Conservation (phyloP, 2,113 vertebrate species). For the Microcebus jonahi region DNA sequence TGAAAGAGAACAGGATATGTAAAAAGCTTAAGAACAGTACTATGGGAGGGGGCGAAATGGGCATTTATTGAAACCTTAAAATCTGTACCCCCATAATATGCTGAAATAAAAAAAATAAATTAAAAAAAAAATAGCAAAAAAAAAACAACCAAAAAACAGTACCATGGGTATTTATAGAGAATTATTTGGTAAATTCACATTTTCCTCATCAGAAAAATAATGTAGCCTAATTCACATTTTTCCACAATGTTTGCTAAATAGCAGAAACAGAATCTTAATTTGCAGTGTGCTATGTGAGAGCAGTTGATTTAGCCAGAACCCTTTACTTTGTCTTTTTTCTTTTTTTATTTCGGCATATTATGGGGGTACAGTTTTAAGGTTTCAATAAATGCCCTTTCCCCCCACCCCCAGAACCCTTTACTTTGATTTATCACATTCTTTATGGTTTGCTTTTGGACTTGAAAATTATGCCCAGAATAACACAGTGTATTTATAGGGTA, state of each 20-base stretch:
- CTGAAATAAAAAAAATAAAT: too few relatives aligned
- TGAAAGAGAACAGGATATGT: background rate
- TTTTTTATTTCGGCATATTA: too few relatives aligned
- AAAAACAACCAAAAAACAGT: too few relatives aligned
- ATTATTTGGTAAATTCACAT: background rate
- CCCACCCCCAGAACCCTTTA: background rate
- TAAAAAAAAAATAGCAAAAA: too few relatives aligned
- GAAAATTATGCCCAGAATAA: background rate
- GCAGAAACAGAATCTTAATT: background rate
- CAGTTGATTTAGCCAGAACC: background rate
- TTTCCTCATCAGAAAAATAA: background rate
- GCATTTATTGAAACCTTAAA: too few relatives aligned
- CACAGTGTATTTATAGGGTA: background rate
- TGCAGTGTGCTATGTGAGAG: background rate
- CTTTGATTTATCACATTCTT: background rate
- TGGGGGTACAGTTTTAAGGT: too few relatives aligned
- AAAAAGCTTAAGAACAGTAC: background rate
- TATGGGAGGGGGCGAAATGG: accelerated
- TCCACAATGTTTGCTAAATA: background rate
- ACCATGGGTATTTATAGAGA: accelerated
- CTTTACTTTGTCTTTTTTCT: background rate
- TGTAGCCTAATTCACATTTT: background rate
- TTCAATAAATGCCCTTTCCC: too few relatives aligned
- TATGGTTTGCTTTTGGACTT: background rate
- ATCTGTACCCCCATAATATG: too few relatives aligned